Percentiles rank a stretch among this genome's conserved stretches.
phyloP scores from a whole-genome alignment of 1,140 invertebrate genomes.

The Venturia canescens region DNA sequence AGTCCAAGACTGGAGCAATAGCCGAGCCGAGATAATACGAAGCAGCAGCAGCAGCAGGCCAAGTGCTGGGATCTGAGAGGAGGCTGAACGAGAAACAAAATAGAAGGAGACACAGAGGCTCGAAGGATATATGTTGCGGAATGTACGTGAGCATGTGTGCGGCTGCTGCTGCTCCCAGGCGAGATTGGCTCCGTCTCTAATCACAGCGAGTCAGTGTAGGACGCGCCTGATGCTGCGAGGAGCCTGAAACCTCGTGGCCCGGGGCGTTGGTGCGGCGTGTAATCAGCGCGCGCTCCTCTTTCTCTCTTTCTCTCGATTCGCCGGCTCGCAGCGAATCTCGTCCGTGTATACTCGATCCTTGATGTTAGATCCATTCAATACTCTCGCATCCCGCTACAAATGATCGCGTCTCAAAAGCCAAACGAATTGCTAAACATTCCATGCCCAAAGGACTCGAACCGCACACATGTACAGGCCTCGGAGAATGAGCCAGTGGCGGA shows the following conservation, averaged over 20 bases:
- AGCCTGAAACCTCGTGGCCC: slow-evolving; percentile 48
- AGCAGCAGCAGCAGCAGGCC: slow-evolving; percentile 6
- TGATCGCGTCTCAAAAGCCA: slow-evolving; percentile 11
- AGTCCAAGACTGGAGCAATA: slow-evolving; percentile 8
- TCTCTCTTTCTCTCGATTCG: slow-evolving; percentile 18
- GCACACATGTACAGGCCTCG: too few relatives aligned
- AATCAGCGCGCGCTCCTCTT: slow-evolving; percentile 64
- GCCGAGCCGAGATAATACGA: slow-evolving; percentile 29
- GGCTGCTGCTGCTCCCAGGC: too few relatives aligned
- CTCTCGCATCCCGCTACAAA: slow-evolving; percentile 22
- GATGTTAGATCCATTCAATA: slow-evolving; percentile 24
- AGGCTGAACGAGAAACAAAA: background rate
- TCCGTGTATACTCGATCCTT: slow-evolving; percentile 14
- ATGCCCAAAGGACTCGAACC: background rate
- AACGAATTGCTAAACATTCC: slow-evolving; percentile 32
- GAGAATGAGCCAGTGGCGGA: too few relatives aligned
- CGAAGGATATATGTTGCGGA: slow-evolving; percentile 39
- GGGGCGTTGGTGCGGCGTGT: slow-evolving; percentile 62
- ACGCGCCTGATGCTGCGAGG: slow-evolving; percentile 46
- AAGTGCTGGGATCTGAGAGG: too few relatives aligned
- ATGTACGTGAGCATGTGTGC: background rate
- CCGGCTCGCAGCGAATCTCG: background rate
- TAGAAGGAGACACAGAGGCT: slow-evolving; percentile 41
- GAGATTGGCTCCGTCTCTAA: slow-evolving; percentile 58
- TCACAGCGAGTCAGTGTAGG: slow-evolving; percentile 54